Conservation (phyloP, 2,888 invertebrate genomes). For the Lasioglossum figueresi region DNA sequence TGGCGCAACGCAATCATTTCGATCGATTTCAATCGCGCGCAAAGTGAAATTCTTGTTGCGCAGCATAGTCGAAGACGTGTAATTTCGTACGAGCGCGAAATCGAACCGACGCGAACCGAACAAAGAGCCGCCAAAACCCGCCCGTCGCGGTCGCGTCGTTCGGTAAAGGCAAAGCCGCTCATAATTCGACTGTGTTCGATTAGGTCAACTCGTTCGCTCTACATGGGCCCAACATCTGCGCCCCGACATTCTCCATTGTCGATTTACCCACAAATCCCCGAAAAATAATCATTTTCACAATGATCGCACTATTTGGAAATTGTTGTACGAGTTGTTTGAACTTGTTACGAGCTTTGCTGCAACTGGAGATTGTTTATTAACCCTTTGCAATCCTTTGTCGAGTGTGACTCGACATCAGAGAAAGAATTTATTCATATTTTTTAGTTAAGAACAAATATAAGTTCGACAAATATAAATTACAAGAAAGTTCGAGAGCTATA, state of each 20-base stretch:
- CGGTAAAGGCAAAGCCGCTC: neutral
- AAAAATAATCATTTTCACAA: neutral
- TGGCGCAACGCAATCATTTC: conserved; percentile 18
- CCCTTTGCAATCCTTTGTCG: too few relatives aligned
- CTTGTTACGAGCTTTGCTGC: too few relatives aligned
- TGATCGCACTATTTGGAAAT: neutral
- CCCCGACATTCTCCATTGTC: neutral
- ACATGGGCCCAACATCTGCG: neutral
- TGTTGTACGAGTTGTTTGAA: neutral
- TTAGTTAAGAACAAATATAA: too few relatives aligned
- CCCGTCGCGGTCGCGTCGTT: neutral
- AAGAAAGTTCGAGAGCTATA: too few relatives aligned
- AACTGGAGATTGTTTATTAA: neutral
- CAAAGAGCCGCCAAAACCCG: neutral
- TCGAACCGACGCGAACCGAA: neutral
- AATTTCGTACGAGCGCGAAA: conserved; percentile 11
- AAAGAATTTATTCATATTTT: too few relatives aligned
- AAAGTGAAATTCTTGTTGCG: conserved; percentile 12
- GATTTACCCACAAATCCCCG: neutral
- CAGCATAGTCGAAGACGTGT: neutral
- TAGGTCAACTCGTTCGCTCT: neutral
- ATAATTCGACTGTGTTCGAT: conserved; percentile 1
- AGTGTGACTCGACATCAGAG: too few relatives aligned
- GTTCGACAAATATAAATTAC: too few relatives aligned
- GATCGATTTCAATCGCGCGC: conserved; percentile 1